Conservation (phyloP, 2,888 invertebrate genomes). For the Harpalus rubripes region DNA sequence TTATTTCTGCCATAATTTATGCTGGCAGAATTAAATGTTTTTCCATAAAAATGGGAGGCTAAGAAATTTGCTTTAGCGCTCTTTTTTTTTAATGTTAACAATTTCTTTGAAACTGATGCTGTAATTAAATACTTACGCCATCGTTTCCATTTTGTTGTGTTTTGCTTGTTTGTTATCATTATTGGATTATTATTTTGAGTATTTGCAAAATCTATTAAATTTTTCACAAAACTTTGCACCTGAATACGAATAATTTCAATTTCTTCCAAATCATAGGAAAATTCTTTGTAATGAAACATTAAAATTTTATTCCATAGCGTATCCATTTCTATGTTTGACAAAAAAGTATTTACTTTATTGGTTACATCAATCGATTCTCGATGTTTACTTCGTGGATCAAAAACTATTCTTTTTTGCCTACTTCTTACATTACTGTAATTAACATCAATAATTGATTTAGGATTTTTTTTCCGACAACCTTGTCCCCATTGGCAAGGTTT, state of each 20-base stretch:
- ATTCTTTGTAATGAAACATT: neutral
- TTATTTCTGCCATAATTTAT: too few relatives aligned
- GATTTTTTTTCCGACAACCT: neutral
- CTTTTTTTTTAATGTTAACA: too few relatives aligned
- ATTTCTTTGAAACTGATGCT: too few relatives aligned
- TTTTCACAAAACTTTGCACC: too few relatives aligned
- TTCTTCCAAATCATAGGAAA: neutral
- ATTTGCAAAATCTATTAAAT: too few relatives aligned
- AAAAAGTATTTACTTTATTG: neutral
- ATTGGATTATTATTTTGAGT: too few relatives aligned
- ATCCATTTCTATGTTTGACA: neutral
- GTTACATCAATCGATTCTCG: neutral
- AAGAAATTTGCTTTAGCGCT: too few relatives aligned
- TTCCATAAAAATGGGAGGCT: too few relatives aligned
- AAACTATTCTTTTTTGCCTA: neutral
- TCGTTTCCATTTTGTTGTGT: too few relatives aligned
- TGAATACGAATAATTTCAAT: neutral
- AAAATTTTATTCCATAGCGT: neutral
- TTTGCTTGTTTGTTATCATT: too few relatives aligned
- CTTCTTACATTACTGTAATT: neutral
- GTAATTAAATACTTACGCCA: too few relatives aligned
- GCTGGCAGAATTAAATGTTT: too few relatives aligned
- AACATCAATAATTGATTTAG: neutral
- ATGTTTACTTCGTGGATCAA: neutral
- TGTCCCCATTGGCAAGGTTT: slow-evolving; percentile 4